phyloP scores from a whole-genome alignment of 2,113 vertebrate species.

The Lampris megalopsis region DNA sequence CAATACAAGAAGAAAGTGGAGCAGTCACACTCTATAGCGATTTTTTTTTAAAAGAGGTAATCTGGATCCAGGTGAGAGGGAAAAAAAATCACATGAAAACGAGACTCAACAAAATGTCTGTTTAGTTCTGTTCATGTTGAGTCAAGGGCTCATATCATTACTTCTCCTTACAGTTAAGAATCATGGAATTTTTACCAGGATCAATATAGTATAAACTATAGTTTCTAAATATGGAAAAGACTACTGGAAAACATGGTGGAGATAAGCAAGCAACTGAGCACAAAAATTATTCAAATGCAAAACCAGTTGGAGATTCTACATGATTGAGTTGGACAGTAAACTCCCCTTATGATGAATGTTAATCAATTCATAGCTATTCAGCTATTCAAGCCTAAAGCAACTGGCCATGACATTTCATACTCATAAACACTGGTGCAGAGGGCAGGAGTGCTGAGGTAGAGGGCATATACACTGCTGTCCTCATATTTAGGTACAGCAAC shows the following conservation, averaged over 20 bases:
- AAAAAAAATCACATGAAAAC: constrained; percentile 55
- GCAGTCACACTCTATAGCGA: constrained; percentile 18
- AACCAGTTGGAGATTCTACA: constrained; percentile 72
- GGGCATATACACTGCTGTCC: constrained; percentile 44
- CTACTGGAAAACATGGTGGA: constrained; percentile 53
- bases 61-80: constrained; percentile 16
- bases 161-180: constrained; percentile 15
- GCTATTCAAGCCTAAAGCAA: constrained; percentile 78
- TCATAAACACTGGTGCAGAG: constrained; percentile 75
- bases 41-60: constrained; percentile 19
- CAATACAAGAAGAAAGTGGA: constrained; percentile 37
- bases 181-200: constrained; percentile 47
- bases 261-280: constrained; percentile 26
- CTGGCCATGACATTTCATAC: constrained; percentile 79
- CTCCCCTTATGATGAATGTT: constrained; percentile 78
- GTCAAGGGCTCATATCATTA: constrained; percentile 5
- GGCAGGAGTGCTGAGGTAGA: constrained; percentile 57
- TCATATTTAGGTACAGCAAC: constrained; percentile 58
- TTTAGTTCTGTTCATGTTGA: constrained; percentile 24
- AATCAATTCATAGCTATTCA: constrained; percentile 83
- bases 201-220: constrained; percentile 49
- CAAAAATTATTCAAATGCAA: constrained; percentile 73
- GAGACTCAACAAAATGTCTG: constrained; percentile 35
- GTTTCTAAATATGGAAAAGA: constrained; percentile 20
- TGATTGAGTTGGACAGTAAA: constrained; percentile 78